phyloP scores from a whole-genome alignment of 2,888 invertebrate species.

The Tuta absoluta region DNA sequence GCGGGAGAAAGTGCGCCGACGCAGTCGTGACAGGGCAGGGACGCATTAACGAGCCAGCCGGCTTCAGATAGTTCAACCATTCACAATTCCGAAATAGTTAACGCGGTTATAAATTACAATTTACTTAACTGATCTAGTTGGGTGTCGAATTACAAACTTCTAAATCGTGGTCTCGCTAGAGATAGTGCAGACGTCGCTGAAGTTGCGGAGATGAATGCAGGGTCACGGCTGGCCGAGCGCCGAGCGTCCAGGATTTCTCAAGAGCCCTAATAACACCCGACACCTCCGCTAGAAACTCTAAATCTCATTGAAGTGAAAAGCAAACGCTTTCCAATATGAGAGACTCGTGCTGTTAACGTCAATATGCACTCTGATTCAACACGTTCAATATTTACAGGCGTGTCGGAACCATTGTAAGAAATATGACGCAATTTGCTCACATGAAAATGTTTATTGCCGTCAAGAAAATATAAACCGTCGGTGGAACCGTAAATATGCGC shows the following conservation, averaged over 20 bases:
- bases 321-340: conserved; percentile 57
- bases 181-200: not conserved
- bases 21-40: conserved; percentile 62
- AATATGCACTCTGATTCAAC: conserved; percentile 38
- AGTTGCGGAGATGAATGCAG: conserved; percentile 45
- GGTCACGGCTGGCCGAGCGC: conserved; percentile 52
- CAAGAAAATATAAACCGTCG: conserved; percentile 27
- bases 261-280: conserved; percentile 64
- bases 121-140: conserved; percentile 9
- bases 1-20: conserved; percentile 66
- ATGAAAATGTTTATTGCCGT: conserved; percentile 27
- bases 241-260: conserved; percentile 45
- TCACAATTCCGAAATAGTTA: conserved; percentile 15
- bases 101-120: conserved; percentile 19
- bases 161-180: not conserved
- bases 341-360: conserved; percentile 41
- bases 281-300: conserved; percentile 56
- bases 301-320: conserved; percentile 60
- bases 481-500: conserved; percentile 21
- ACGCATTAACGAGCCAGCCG: conserved; percentile 50
- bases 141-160: conserved; percentile 8
- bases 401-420: conserved; percentile 30
- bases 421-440: conserved; percentile 31
- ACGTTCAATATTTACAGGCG: conserved; percentile 32
- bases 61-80: conserved; percentile 23